These are phyloP conservation scores for Hyposoter didymator DNA, from an alignment of 2,888 invertebrate genomes.

Conservation along the genomic window DNA sequence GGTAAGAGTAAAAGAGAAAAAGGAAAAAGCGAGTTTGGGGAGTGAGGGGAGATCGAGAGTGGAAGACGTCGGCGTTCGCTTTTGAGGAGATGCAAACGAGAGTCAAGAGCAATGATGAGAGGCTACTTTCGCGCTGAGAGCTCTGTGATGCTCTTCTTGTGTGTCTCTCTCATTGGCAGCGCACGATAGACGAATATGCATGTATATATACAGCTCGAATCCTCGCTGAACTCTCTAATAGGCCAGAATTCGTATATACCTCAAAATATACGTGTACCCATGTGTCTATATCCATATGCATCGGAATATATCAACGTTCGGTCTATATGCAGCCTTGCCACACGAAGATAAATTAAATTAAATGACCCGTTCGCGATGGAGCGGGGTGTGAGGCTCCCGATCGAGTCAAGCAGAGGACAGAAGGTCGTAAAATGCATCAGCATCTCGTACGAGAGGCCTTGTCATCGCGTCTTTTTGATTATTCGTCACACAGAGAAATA, in stretches of 20 bases:
- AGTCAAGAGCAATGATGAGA: constrained; percentile 46
- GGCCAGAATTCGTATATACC: not conserved
- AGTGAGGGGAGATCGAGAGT: constrained; percentile 2
- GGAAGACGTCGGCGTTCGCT: constrained; percentile 33
- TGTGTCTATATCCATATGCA: not conserved
- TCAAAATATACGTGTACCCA: not conserved
- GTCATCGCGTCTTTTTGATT: not conserved
- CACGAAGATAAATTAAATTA: constrained; percentile 69
- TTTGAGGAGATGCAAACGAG: constrained; percentile 52
- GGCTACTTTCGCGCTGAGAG: constrained; percentile 27
- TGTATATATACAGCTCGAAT: not conserved
- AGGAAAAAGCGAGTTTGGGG: not conserved
- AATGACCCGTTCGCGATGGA: constrained; percentile 69
- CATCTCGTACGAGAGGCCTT: too few relatives aligned
- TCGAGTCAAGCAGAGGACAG: constrained; percentile 23
- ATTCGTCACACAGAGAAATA: not conserved
- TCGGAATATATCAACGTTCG: not conserved
- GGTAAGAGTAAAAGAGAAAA: not conserved
- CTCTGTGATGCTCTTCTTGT: constrained; percentile 4
- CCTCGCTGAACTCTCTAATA: constrained; percentile 18
- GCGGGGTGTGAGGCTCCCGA: not conserved
- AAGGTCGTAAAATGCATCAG: constrained; percentile 3
- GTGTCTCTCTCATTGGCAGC: constrained; percentile 16
- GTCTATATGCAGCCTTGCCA: not conserved
- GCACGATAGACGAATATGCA: not conserved